Conservation (phyloP, 2,113 vertebrate species). For the Smithornis capensis region DNA sequence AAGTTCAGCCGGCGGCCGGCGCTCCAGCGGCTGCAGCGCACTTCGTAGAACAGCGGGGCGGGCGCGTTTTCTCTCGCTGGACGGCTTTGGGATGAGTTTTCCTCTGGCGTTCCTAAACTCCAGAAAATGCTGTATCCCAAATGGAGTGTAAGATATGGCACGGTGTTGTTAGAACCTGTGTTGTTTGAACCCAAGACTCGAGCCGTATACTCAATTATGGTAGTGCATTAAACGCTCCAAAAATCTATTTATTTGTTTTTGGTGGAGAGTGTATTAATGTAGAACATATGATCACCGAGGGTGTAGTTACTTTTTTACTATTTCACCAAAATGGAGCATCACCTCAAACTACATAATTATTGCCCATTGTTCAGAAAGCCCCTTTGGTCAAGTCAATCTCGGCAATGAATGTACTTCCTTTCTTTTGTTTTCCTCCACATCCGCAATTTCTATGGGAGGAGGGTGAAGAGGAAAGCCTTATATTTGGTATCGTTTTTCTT, state of each 20-base stretch:
- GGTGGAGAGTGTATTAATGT: not conserved
- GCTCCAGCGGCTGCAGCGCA: not conserved
- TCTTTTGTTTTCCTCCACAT: conserved; percentile 73
- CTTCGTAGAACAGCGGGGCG: rapidly evolving
- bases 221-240: rapidly evolving
- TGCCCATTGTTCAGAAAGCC: conserved; percentile 69
- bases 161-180: not conserved
- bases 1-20: not conserved
- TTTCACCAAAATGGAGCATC: conserved; percentile 57
- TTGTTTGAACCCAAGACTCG: not conserved
- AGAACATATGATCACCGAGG: not conserved
- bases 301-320: not conserved
- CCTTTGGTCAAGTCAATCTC: conserved; percentile 51
- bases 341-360: conserved; percentile 49
- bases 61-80: not conserved
- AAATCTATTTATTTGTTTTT: not conserved
- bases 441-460: conserved; percentile 63
- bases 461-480: not conserved
- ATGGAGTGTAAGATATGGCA: not conserved
- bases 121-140: rapidly evolving
- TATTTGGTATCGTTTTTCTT: not conserved
- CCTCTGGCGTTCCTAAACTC: not conserved
- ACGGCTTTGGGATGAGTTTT: not conserved
- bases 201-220: rapidly evolving
- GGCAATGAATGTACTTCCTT: conserved; percentile 72